Percentiles rank a stretch among this genome's conserved stretches.
phyloP scores from a whole-genome alignment of 2,797 vertebrate species.

The Phrynocephalus forsythii region DNA sequence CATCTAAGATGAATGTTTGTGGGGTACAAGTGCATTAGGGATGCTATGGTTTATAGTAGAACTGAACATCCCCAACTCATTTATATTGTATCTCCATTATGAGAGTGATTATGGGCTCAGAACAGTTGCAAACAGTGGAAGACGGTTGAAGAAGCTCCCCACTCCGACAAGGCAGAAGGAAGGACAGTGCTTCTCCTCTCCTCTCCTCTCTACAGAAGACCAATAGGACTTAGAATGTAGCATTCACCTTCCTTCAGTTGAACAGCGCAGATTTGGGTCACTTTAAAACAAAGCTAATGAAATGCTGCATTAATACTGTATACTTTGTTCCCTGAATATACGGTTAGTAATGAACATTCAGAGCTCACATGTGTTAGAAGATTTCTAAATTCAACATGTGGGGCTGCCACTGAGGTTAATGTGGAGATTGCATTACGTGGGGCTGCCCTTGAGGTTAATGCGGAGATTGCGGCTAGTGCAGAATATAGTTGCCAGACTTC shows the following conservation, averaged over 20 bases:
- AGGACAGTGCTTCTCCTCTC: neutral
- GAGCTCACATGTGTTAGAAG: neutral
- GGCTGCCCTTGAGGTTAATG: no score
- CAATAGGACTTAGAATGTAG: no score
- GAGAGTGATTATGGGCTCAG: no score
- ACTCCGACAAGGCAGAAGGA: neutral
- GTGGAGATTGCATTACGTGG: no score
- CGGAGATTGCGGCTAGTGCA: no score
- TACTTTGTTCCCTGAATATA: neutral
- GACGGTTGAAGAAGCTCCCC: neutral
- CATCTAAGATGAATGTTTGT: neutral
- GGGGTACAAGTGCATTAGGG: neutral
- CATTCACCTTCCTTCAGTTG: no score
- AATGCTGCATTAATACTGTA: neutral
- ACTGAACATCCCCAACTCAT: neutral
- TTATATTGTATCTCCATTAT: no score
- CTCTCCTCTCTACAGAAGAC: neutral
- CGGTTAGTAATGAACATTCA: neutral
- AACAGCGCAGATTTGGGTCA: no score
- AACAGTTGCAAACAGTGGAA: neutral
- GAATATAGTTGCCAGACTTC: no score
- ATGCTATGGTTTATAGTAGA: neutral
- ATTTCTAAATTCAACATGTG: neutral
- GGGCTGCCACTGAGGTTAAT: no score
- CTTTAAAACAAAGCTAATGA: neutral